Percentiles rank a stretch among this genome's conserved stretches.
phyloP scores from a whole-genome alignment of 1,140 invertebrate species.

The Idris sp. region DNA sequence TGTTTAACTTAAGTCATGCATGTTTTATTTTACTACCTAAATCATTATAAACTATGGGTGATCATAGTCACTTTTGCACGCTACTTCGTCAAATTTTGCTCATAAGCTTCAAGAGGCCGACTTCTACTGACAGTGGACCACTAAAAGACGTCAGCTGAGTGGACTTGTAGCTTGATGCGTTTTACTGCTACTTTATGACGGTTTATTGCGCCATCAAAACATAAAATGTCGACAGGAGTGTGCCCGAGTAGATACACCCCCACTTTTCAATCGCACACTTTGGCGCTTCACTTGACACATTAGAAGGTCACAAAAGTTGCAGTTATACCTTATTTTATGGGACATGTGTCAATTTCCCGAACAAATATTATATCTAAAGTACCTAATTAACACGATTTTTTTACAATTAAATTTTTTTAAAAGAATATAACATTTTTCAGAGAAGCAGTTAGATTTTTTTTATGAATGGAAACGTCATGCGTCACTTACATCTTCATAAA shows the following conservation, averaged over 20 bases:
- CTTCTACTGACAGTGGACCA: slow-evolving; percentile 63
- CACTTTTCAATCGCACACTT: slow-evolving; percentile 67
- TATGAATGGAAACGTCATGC: too few species aligned
- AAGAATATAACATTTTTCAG: too few species aligned
- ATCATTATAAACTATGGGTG: not conserved
- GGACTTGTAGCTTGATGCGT: slow-evolving; percentile 79
- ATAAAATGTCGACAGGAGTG: slow-evolving; percentile 76
- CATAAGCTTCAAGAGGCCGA: slow-evolving; percentile 28
- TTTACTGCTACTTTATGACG: slow-evolving; percentile 78
- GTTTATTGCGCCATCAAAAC: slow-evolving; percentile 79
- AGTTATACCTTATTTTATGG: slow-evolving; percentile 45
- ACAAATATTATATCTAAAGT: too few species aligned
- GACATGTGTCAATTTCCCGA: too few species aligned
- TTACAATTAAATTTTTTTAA: too few species aligned
- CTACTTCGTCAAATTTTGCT: slow-evolving; percentile 39
- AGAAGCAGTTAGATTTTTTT: too few species aligned
- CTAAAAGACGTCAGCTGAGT: slow-evolving; percentile 74
- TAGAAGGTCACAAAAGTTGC: slow-evolving; percentile 46
- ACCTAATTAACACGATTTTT: too few species aligned
- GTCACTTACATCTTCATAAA: too few species aligned
- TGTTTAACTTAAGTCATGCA: too few species aligned
- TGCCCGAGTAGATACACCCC: slow-evolving; percentile 73
- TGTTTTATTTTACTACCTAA: not conserved
- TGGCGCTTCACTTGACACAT: slow-evolving; percentile 54
- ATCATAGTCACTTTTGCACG: too few species aligned